Percentiles rank a stretch among this genome's conserved stretches.
Conservation (phyloP, 2,888 invertebrate genomes). For the Pammene aurita region DNA sequence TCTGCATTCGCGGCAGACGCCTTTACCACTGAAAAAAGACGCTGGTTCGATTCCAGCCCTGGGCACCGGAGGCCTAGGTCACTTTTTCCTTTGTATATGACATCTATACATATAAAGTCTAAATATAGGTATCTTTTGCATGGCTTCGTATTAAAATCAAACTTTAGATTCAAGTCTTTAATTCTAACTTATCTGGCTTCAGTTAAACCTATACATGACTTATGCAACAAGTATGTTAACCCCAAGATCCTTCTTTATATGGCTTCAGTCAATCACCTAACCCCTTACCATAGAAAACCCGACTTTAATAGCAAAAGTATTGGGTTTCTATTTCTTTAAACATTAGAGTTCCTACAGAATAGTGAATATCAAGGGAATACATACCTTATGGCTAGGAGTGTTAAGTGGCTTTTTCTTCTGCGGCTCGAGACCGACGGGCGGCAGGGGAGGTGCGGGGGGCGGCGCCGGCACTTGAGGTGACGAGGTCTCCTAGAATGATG, state of each 20-base stretch:
- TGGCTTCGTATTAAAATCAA: conserved; percentile 17
- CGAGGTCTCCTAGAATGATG: conserved; percentile 71
- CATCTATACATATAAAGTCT: background rate
- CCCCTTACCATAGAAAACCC: background rate
- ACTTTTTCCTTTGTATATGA: too few relatives aligned
- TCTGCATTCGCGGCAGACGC: too few relatives aligned
- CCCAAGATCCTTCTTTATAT: conserved; percentile 18
- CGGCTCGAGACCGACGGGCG: conserved; percentile 75
- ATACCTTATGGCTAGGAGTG: conserved; percentile 87
- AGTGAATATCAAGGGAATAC: conserved; percentile 36
- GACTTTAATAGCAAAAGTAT: background rate
- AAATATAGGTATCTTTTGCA: background rate
- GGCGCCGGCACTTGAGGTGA: conserved; percentile 81
- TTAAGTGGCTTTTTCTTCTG: conserved; percentile 89
- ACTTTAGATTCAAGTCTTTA: conserved; percentile 19
- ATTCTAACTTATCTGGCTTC: conserved; percentile 22
- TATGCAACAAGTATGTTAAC: conserved; percentile 15
- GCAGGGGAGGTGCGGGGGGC: conserved; percentile 75
- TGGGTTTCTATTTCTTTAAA: background rate
- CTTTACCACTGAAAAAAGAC: too few relatives aligned
- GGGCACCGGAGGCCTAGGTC: too few relatives aligned
- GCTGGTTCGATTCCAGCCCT: too few relatives aligned
- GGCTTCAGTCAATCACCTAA: conserved; percentile 23
- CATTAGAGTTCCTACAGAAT: too few relatives aligned
- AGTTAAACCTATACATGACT: background rate